Evolutionary conservation across 2,113 vertebrate genomes (phyloP).

Genomic region (Tragelaphus imberbis): DNA sequence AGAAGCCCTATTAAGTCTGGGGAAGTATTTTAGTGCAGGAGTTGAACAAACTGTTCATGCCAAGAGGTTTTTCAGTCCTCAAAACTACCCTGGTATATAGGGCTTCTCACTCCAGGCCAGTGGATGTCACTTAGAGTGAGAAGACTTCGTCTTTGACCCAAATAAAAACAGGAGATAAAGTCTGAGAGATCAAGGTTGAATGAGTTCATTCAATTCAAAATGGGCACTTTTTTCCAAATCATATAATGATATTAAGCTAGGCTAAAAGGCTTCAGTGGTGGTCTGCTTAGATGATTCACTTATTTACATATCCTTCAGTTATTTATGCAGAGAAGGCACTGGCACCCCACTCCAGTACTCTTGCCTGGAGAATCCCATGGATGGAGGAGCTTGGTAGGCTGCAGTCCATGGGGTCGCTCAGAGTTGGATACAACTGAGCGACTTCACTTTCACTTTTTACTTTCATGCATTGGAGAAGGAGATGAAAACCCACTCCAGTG

Average conservation of each 20-base stretch:
- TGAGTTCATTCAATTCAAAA: background rate
- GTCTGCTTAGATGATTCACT: background rate
- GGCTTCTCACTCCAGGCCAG: background rate
- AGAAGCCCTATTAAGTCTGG: background rate
- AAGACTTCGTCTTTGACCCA: background rate
- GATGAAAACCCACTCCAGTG: no score
- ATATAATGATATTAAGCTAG: background rate
- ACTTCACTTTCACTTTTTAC: no score
- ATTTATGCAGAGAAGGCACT: background rate
- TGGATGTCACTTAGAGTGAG: background rate
- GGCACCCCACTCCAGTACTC: no score
- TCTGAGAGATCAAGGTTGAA: background rate
- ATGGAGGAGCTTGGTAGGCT: no score
- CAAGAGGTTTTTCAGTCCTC: background rate
- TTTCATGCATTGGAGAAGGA: no score
- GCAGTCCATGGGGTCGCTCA: no score
- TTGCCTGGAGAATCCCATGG: no score
- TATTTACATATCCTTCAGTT: background rate
- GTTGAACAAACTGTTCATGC: background rate
- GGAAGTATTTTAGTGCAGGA: background rate
- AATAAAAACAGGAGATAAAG: background rate
- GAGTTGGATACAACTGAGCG: no score
- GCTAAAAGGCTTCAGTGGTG: background rate
- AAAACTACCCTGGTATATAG: background rate
- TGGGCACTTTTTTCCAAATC: background rate